phyloP scores from a whole-genome alignment of 2,888 invertebrate genomes.

The Apeira syringaria region DNA sequence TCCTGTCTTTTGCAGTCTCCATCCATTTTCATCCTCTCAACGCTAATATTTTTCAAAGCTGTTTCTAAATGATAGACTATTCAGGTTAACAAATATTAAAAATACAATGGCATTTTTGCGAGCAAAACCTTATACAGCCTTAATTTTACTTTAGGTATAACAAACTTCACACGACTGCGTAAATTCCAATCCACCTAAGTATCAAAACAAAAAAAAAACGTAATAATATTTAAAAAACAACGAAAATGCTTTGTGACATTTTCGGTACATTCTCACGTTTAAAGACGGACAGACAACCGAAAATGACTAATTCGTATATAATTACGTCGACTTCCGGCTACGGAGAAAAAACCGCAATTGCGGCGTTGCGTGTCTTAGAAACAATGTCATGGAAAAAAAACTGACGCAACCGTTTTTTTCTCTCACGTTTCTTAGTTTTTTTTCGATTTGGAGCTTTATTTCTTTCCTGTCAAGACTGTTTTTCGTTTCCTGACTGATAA shows the following conservation, averaged over 20 bases:
- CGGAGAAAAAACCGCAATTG: conserved; percentile 70
- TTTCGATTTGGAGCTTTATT: conserved; percentile 26
- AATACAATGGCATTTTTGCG: too few species aligned
- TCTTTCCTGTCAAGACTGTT: conserved; percentile 12
- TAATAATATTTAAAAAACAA: neutral
- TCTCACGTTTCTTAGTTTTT: conserved; percentile 27
- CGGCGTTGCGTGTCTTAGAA: conserved; percentile 67
- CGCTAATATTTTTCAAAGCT: too few species aligned
- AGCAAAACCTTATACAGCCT: too few species aligned
- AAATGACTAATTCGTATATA: conserved; percentile 77
- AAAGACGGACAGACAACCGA: conserved; percentile 41
- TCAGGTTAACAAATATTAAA: too few species aligned
- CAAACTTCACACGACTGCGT: conserved; percentile 1
- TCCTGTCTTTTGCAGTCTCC: too few species aligned
- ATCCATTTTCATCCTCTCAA: too few species aligned
- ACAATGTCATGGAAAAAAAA: conserved; percentile 60
- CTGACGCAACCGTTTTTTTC: conserved; percentile 35
- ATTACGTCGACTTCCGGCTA: conserved; percentile 68
- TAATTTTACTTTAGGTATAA: too few species aligned
- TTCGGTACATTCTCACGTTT: conserved; percentile 40
- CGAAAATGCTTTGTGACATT: conserved; percentile 11
- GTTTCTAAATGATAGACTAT: too few species aligned
- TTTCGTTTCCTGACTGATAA: neutral
- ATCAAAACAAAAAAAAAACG: conserved; percentile 5
- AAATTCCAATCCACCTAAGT: conserved; percentile 1